Evolutionary conservation across 2,888 invertebrate genomes (phyloP).

Genomic region (Scaptomyza parva): DNA sequence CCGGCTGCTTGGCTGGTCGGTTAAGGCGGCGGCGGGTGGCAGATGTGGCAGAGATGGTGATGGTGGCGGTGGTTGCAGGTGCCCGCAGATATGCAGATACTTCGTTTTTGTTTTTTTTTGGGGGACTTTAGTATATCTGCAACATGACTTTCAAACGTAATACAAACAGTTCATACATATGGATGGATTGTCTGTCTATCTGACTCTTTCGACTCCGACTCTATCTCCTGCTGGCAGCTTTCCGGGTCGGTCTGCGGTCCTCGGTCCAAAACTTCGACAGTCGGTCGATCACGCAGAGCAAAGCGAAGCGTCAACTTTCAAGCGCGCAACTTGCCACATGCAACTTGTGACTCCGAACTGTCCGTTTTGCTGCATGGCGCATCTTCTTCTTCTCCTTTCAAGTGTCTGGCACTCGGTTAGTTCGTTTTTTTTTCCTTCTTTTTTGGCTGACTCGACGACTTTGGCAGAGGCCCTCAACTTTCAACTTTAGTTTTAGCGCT

Average conservation of each 20-base stretch:
- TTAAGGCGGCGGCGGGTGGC: background rate
- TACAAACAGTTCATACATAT: conserved; percentile 77
- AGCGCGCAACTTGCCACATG: too few relatives aligned
- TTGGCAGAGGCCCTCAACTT: conserved; percentile 66
- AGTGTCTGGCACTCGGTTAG: conserved; percentile 55
- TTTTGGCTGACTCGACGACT: conserved; percentile 55
- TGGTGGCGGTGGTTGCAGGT: conserved; percentile 57
- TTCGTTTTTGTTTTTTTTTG: too few relatives aligned
- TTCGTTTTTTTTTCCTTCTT: conserved; percentile 36
- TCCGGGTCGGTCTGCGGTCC: conserved; percentile 25
- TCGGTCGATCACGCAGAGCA: conserved; percentile 76
- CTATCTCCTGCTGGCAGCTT: conserved; percentile 47
- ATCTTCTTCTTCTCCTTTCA: conserved; percentile 52
- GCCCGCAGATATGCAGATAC: conserved; percentile 72
- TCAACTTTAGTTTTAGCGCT: conserved; percentile 68
- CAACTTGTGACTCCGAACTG: conserved; percentile 1
- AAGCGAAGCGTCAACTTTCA: background rate
- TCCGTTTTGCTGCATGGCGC: conserved; percentile 34
- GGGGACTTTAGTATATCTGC: conserved; percentile 47
- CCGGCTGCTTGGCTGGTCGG: background rate
- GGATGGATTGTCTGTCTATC: conserved; percentile 52
- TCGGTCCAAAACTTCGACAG: conserved; percentile 76
- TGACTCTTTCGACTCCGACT: conserved; percentile 10
- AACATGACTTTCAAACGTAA: conserved; percentile 79
- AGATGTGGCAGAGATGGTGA: too few relatives aligned